phyloP scores from a whole-genome alignment of 2,113 vertebrate species.

The Myxocyprinus asiaticus region DNA sequence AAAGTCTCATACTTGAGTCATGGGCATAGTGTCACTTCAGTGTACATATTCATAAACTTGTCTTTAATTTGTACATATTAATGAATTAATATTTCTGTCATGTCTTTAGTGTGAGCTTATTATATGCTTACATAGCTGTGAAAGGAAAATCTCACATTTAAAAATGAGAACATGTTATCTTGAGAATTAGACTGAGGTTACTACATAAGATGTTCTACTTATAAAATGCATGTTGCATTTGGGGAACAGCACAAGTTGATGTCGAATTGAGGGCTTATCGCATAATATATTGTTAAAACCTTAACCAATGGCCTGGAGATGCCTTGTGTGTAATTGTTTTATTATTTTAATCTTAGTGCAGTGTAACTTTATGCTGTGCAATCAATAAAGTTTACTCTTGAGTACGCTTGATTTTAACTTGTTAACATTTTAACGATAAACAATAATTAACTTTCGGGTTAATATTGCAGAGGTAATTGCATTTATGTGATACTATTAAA shows the following conservation, averaged over 20 bases:
- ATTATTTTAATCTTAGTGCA: not conserved
- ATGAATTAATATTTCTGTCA: not conserved
- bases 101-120: not conserved
- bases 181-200: too few relatives aligned
- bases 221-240: too few relatives aligned
- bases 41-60: not conserved
- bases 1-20: too few relatives aligned
- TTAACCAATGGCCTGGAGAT: not conserved
- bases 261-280: not conserved
- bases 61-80: constrained; percentile 20
- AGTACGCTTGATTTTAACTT: not conserved
- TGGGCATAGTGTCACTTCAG: not conserved
- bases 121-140: not conserved
- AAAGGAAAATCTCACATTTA: too few relatives aligned
- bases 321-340: not conserved
- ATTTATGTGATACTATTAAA: not conserved
- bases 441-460: constrained; percentile 1
- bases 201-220: too few relatives aligned
- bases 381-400: not conserved
- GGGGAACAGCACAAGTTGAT: not conserved
- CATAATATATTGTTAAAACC: not conserved
- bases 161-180: too few relatives aligned
- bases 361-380: not conserved
- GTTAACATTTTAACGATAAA: not conserved
- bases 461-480: not conserved